Percentiles rank a stretch among this genome's conserved stretches.
Evolutionary conservation across 2,888 invertebrate species (phyloP).

Genomic region (Rhynchonema sp.): DNA sequence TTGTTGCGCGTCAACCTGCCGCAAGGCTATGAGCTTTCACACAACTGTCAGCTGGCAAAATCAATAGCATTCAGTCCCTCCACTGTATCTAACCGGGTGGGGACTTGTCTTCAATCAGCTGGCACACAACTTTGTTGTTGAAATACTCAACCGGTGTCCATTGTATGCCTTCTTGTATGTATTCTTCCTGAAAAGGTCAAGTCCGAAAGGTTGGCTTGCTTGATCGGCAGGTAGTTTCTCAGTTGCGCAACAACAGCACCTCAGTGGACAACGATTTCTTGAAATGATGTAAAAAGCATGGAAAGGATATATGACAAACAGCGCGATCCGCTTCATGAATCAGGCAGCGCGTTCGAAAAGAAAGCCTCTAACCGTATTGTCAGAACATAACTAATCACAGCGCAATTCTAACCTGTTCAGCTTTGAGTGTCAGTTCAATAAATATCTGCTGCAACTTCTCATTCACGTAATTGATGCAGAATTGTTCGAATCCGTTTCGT

Average conservation of each 20-base stretch:
- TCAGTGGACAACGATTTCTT: background rate
- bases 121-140: constrained; percentile 49
- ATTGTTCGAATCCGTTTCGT: constrained; percentile 49
- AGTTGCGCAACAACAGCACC: too few relatives aligned
- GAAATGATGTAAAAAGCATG: background rate
- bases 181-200: constrained; percentile 46
- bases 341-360: too few relatives aligned
- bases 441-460: constrained; percentile 53
- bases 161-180: constrained; percentile 45
- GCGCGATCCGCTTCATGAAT: too few relatives aligned
- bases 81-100: constrained; percentile 35
- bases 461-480: constrained; percentile 50
- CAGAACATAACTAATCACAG: too few relatives aligned
- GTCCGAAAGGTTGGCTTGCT: too few relatives aligned
- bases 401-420: constrained; percentile 46
- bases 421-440: constrained; percentile 48
- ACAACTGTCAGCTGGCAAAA: too few relatives aligned
- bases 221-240: too few relatives aligned
- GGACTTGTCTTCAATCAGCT: constrained; percentile 43
- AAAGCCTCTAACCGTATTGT: too few relatives aligned
- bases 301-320: too few relatives aligned
- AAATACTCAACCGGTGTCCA: constrained; percentile 50
- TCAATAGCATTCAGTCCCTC: too few relatives aligned
- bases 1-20: too few relatives aligned
- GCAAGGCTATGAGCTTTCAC: too few relatives aligned